A percentile compares a stretch with the other conserved stretches of the same genome.
Evolutionary conservation across 2,797 vertebrate genomes (phyloP).

Genomic region (Anguilla marmorata): DNA sequence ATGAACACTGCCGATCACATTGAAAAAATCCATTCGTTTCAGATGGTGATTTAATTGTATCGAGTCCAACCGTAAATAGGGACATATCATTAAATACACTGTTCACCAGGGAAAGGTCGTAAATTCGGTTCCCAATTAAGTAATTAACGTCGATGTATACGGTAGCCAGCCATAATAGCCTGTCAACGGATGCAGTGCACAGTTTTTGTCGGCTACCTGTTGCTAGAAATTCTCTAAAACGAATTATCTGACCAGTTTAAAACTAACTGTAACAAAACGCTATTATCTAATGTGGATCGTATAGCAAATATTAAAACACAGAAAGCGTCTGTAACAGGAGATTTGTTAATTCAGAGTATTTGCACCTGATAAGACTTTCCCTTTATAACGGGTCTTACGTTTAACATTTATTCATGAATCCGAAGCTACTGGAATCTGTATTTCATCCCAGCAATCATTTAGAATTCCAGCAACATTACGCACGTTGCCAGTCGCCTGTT

Average conservation of each 20-base stretch:
- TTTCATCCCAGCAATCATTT: background rate
- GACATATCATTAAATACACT: too few species aligned
- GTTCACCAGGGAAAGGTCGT: background rate
- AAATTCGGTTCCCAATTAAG: background rate
- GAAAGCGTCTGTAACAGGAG: background rate
- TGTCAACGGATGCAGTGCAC: background rate
- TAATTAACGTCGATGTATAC: background rate
- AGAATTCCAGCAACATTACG: background rate
- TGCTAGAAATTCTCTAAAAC: background rate
- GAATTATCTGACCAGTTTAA: background rate
- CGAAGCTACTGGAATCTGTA: background rate
- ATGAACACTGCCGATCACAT: background rate
- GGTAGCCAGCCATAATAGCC: background rate
- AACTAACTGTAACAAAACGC: background rate
- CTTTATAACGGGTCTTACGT: background rate
- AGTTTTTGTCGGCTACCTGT: background rate
- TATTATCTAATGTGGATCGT: background rate
- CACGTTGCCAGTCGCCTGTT: background rate
- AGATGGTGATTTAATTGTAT: background rate
- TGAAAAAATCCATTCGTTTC: background rate
- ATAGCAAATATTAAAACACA: background rate
- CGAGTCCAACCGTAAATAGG: background rate
- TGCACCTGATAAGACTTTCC: background rate
- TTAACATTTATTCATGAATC: background rate
- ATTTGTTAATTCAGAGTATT: background rate